Evolutionary conservation across 2,888 invertebrate species (phyloP).

Genomic region (Pristionchus fissidentatus): DNA sequence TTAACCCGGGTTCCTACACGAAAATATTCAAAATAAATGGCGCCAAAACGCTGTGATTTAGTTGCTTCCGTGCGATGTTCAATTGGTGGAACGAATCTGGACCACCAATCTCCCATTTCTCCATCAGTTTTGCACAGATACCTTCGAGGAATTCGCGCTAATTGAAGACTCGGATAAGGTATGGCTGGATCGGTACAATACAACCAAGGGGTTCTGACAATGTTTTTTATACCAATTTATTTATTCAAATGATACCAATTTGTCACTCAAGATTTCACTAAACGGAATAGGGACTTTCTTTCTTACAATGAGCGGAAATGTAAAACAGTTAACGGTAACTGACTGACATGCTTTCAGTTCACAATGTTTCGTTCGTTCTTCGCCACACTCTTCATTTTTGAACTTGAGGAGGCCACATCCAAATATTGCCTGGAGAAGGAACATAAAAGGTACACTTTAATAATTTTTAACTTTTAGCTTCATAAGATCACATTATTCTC

Average conservation of each 20-base stretch:
- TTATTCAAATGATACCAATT: too few relatives aligned
- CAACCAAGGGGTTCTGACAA: neutral
- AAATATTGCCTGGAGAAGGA: neutral
- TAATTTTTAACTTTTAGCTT: too few relatives aligned
- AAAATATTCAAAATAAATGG: too few relatives aligned
- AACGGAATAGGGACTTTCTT: neutral
- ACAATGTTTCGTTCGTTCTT: neutral
- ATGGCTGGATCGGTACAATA: too few relatives aligned
- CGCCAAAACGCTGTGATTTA: neutral
- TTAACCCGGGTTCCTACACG: too few relatives aligned
- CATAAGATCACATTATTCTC: too few relatives aligned
- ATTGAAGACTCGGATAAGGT: conserved; percentile 1
- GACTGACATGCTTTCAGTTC: neutral
- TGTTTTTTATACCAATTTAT: too few relatives aligned
- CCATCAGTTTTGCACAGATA: neutral
- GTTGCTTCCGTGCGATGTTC: neutral
- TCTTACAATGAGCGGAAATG: neutral
- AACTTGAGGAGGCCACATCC: neutral
- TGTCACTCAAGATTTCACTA: too few relatives aligned
- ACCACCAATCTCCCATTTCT: neutral
- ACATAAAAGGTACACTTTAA: neutral
- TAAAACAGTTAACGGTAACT: too few relatives aligned
- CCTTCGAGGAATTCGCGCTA: neutral
- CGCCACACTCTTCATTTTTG: conserved; percentile 4
- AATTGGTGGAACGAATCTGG: neutral